Percentiles rank a stretch among this genome's conserved stretches.
Evolutionary conservation across 2,888 invertebrate species (phyloP).

Genomic region (Masnerella sp.): DNA sequence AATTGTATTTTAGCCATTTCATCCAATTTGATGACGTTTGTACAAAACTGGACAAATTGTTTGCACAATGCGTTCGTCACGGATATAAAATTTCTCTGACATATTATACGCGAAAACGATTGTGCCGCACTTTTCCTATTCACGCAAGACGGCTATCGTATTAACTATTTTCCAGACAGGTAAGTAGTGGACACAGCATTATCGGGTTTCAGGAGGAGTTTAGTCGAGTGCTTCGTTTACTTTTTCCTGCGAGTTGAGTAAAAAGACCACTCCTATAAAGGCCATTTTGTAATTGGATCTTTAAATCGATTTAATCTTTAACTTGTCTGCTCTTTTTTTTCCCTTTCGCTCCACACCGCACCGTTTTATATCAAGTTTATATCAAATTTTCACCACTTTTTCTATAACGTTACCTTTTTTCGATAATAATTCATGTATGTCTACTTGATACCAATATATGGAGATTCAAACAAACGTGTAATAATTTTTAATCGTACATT

Average conservation of each 20-base stretch:
- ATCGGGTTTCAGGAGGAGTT: slow-evolving; percentile 61
- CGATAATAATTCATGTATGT: neutral
- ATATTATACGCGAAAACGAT: slow-evolving; percentile 53
- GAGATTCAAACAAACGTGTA: no score
- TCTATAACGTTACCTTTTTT: neutral
- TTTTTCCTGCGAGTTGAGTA: slow-evolving; percentile 53
- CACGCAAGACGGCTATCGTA: slow-evolving; percentile 57
- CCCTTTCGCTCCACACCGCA: slow-evolving; percentile 4
- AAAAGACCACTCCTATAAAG: slow-evolving; percentile 61
- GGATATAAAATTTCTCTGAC: slow-evolving; percentile 35
- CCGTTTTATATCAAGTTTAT: slow-evolving; percentile 49
- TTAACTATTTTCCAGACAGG: slow-evolving; percentile 58
- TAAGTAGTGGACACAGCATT: slow-evolving; percentile 60
- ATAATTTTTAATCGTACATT: no score
- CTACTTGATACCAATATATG: neutral
- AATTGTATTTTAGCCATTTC: no score
- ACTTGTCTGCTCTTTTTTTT: slow-evolving; percentile 37
- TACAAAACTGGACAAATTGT: slow-evolving; percentile 27
- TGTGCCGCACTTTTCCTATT: slow-evolving; percentile 47
- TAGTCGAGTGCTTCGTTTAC: slow-evolving; percentile 61
- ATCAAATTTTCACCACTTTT: slow-evolving; percentile 24
- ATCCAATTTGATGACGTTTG: no score
- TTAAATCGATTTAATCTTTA: slow-evolving; percentile 60
- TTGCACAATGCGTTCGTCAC: slow-evolving; percentile 17
- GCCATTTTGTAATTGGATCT: slow-evolving; percentile 61